Conservation (phyloP, 2,888 invertebrate genomes). For the Protonemura montana region DNA sequence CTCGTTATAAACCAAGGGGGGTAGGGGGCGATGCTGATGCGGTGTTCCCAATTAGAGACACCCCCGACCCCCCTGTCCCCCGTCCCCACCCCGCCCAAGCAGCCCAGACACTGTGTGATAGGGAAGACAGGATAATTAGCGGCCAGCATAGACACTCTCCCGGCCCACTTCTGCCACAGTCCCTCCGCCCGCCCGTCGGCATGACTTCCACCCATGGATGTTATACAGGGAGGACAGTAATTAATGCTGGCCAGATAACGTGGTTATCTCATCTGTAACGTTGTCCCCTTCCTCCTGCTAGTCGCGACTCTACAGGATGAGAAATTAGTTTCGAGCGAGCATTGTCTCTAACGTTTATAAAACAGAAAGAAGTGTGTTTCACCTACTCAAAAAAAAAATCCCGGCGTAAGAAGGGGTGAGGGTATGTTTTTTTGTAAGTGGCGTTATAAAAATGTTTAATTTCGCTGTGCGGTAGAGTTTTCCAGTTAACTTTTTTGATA, state of each 20-base stretch:
- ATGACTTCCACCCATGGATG: conserved; percentile 12
- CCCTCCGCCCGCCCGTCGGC: background rate
- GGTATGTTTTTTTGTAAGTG: background rate
- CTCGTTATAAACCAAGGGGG: conserved; percentile 37
- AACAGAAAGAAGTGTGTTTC: background rate
- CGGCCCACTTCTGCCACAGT: background rate
- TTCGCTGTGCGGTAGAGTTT: background rate
- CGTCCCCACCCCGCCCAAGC: background rate
- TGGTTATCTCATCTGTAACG: conserved; percentile 30
- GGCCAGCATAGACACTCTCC: conserved; percentile 20
- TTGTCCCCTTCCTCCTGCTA: background rate
- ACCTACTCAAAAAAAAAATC: background rate
- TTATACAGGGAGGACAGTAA: conserved; percentile 40
- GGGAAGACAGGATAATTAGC: conserved; percentile 42
- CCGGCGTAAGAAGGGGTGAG: background rate
- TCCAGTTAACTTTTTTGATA: conserved; percentile 12
- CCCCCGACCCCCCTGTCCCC: conserved; percentile 14
- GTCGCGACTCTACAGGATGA: background rate
- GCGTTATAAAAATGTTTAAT: background rate
- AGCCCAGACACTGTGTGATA: conserved; percentile 22
- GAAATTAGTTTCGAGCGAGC: background rate
- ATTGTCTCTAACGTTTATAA: background rate
- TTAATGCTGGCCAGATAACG: conserved; percentile 34
- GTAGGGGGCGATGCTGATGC: conserved; percentile 34
- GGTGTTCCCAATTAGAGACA: conserved; percentile 42